Evolutionary conservation across 2,888 invertebrate genomes (phyloP), one percentile per base, ranked within the genome.

Genomic region (Polymixis flavicincta): DNA sequence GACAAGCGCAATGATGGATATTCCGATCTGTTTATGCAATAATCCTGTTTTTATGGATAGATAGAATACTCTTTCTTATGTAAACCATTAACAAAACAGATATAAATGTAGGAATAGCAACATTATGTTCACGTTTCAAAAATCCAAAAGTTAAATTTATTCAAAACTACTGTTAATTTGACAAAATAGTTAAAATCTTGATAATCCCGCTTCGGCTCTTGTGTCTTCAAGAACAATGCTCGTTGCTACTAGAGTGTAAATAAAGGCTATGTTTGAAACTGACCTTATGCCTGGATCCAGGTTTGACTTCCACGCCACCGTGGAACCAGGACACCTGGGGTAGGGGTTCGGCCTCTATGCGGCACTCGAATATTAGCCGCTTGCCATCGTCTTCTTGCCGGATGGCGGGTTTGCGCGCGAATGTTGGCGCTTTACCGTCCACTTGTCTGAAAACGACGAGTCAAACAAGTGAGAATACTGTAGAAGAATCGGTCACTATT

Each of bases 381-480:
- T 99, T 99, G 90, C 99, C 99, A 95, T 99, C 99, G 95, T 99
- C 99, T 96, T 99, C 99, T 96, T 99, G 99, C 94, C 99, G 97
- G 96, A 99, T 99, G 90, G 99, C 98, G 84, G 99, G 99, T 97
- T 99, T 99, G 97, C 99, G 99, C 96, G 99, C 98, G 97, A 99
- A 99, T 93, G 99, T 99, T 92, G 99, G 99, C 96, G 99, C 99
- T 96, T 98, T 98, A 93, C 99, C 99, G 97, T 99, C 99, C 97
- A 99, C 98, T 99, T 99, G 99, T 97, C 99, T 99, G 96, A 19
- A 95, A 80, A 57, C 0, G 25, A 50, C 1, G 28, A 61, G 4
- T 42, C 7, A 28, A 17, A 32, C 5, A 32, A 28, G 9, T 65
- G 0, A 63, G n/a, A n/a, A 79, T 37, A 5, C 54, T 64, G 2